These are phyloP conservation scores for Lucifuga dentata DNA, from an alignment of 2,113 vertebrate genomes.

Conservation along the genomic window DNA sequence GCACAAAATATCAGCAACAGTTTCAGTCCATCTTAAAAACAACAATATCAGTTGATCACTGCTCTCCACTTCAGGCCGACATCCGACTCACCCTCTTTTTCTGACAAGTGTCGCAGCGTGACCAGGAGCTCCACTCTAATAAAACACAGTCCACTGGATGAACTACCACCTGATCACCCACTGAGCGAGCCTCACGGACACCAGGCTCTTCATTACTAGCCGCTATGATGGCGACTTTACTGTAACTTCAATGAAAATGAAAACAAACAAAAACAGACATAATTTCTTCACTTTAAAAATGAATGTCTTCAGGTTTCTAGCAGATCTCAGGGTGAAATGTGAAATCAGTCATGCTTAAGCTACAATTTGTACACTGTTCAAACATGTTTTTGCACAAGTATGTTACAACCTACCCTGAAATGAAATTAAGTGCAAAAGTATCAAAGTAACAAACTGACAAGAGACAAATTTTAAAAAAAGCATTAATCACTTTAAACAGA, in stretches of 20 bases:
- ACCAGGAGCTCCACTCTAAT: constrained; percentile 91
- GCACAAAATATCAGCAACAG: no score
- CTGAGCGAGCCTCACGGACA: constrained; percentile 55
- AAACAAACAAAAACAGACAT: background rate
- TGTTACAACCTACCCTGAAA: background rate
- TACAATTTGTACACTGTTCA: no score
- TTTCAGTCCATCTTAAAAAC: no score
- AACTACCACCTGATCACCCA: background rate
- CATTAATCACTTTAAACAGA: background rate
- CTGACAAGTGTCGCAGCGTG: constrained; percentile 88
- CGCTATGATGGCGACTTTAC: constrained; percentile 29
- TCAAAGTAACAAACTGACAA: constrained; percentile 1
- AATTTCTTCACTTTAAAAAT: background rate
- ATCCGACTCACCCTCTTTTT: constrained; percentile 87
- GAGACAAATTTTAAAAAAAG: background rate
- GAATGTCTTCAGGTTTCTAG: background rate
- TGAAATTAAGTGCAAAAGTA: background rate
- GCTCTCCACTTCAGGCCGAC: no score
- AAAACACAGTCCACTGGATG: constrained; percentile 85
- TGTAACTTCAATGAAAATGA: constrained; percentile 32
- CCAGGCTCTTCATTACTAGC: constrained; percentile 4
- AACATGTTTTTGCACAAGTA: background rate
- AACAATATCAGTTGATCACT: no score
- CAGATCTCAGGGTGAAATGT: background rate
- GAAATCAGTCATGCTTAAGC: background rate